Base-by-base conservation (phyloP, 2,113 vertebrate species). In the Cricetomys ansorgei region DNA sequence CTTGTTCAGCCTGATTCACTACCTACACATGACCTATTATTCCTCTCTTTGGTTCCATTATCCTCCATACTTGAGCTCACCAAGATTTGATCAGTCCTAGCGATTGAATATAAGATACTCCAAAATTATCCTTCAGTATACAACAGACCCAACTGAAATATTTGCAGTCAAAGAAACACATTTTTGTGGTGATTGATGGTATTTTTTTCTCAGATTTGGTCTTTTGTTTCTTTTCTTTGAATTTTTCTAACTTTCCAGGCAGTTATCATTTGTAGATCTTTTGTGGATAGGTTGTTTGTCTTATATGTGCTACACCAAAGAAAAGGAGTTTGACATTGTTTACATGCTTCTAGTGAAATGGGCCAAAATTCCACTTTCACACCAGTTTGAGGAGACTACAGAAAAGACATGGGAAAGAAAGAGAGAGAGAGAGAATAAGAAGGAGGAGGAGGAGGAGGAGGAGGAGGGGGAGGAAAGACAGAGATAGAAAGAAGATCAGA, bases 161-260 rank as follows among this genome's bases (percentile, higher is more conserved):
- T 64, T 80, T 94, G 2, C 57, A 50, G 5, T 69, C 59, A 88
- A 93, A 85, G 29, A 94, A 67, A 23, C 6, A 89, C 29, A 34
- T 96, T 85, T 53, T 96, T 76, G 16, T 76, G 31, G 64, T 92
- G 55, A 81, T 90, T 91, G 69, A 62, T 81, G 37, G 27, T 69
- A 29, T 43, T 69, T 90, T 93, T 77, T 65, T 25, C 76, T 45
- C 79, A 9, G 8, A 50, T 88, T 43, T 40, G 31, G 19, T 48
- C n/a, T 87, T 70, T 83, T 77, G 21, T 31, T 93, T 92, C 23
- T 88, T 91, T 55, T 88, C 75, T 89, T 65, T 64, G 43, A 70
- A 85, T 45, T 94, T 94, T 96, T 89, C 31, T 65, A 89, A 50
- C 27, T 83, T 81, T n/a, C 59, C 15, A 73, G 81, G 65, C 16